Percentiles rank a stretch among this genome's conserved stretches.
Evolutionary conservation across 1,140 invertebrate genomes (phyloP).

Genomic region (Drosophila nannoptera): DNA sequence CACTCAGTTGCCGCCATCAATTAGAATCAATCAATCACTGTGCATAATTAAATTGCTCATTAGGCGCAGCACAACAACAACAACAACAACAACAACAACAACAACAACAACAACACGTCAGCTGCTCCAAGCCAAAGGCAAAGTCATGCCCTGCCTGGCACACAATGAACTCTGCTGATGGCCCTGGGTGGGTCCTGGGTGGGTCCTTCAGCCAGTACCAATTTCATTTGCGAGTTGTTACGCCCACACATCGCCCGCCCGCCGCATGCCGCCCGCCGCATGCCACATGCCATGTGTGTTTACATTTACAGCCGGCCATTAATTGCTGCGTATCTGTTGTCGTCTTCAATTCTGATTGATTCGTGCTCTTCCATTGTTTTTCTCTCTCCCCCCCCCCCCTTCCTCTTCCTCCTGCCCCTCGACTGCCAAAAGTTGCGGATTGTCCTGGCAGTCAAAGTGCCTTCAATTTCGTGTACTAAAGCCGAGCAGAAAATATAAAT

Average conservation of each 20-base stretch:
- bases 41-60: conserved; percentile 72
- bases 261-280: background rate
- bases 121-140: conserved; percentile 27
- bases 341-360: conserved; percentile 37
- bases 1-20: conserved; percentile 32
- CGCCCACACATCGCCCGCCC: background rate
- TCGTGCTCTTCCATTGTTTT: conserved; percentile 30
- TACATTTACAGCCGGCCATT: conserved; percentile 35
- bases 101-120: too few relatives aligned
- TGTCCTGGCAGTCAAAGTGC: conserved; percentile 6
- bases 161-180: conserved; percentile 4
- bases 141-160: background rate
- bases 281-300: conserved; percentile 16
- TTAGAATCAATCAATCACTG: conserved; percentile 68
- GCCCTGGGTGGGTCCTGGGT: background rate
- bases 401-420: background rate
- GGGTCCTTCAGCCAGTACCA: background rate
- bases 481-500: conserved; percentile 16
- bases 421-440: background rate
- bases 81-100: conserved; percentile 8
- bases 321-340: conserved; percentile 37
- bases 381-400: too few relatives aligned
- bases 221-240: conserved; percentile 1
- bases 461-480: background rate
- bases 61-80: conserved; percentile 28